Base-by-base conservation (phyloP, 2,797 vertebrate species). In the Chanos chanos region DNA sequence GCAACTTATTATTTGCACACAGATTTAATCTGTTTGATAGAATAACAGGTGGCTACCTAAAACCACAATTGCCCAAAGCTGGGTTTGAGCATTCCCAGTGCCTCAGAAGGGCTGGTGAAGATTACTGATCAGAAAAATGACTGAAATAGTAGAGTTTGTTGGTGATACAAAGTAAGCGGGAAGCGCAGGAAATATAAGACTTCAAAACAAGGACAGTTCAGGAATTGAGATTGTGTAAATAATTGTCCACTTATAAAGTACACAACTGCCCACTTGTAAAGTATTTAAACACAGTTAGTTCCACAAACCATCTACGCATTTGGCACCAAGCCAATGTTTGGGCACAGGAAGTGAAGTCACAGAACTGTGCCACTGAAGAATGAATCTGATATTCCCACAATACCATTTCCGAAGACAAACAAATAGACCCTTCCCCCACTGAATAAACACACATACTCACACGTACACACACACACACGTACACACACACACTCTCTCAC, bases 321-420 rank as follows among this genome's bases (percentile, higher is more conserved):
- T 64, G 78, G 73, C 72, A 65, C 48, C 1, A 40, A 24, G 77
- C 81, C 83, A 84, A 73, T 15, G 50, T 34, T 68, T 61, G 78
- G 80, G 75, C 74, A 75, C 79, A 80, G 85, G 87, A 88, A 85
- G 82, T 87, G 80, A 87, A 80, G 82, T 85, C 82, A 89, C 41
- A 44, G 50, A 58, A 50, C 60, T 80, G 75, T 87, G 85, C 87
- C 86, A 86, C 81, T 77, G 77, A 66, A 68, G 77, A 81, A 82
- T 75, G 82, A 77, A 84, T 83, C 72, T 78, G 79, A 86, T 84
- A 83, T 87, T 89, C 86, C 83, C 83, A 87, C 83, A 84, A 83
- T 86, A 81, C 76, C 77, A 75, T 86, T 89, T 87, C 83, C 83
- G 21, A 81, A 84, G 60, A 82, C 74, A 88, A 87, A 84, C 77